These are phyloP conservation scores for Haplochromis burtoni DNA, from an alignment of 2,113 vertebrate genomes.

Conservation along the genomic window DNA sequence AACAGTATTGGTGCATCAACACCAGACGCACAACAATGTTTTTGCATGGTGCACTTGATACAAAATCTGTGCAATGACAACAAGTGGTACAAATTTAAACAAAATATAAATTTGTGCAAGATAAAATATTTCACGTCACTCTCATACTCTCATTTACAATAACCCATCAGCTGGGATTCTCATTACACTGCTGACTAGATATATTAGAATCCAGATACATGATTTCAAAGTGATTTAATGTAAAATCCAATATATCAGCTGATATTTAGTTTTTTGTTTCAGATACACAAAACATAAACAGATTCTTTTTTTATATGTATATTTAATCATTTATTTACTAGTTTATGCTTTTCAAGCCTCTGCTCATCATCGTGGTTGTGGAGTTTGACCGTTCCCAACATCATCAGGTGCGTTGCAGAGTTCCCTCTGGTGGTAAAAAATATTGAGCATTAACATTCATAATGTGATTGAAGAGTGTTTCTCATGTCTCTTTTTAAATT, in stretches of 20 bases:
- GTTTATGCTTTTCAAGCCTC: neutral
- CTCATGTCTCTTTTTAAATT: neutral
- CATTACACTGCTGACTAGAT: neutral
- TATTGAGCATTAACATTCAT: neutral
- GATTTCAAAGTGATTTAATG: neutral
- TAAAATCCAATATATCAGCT: accelerated
- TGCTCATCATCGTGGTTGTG: neutral
- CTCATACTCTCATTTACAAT: neutral
- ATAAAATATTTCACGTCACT: neutral
- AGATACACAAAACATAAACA: neutral
- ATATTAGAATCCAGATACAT: neutral
- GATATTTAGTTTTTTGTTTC: neutral
- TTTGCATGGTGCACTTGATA: neutral
- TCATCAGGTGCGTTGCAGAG: neutral
- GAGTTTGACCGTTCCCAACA: neutral
- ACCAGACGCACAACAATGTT: neutral
- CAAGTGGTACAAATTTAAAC: accelerated
- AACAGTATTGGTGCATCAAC: neutral
- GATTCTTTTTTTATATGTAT: neutral
- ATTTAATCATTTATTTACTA: neutral
- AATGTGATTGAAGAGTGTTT: neutral
- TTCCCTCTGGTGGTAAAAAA: neutral
- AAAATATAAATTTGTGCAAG: accelerated
- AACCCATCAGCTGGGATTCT: neutral
- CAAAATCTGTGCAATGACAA: neutral